Conservation (phyloP, 2,797 vertebrate species). For the Mus caroli region DNA sequence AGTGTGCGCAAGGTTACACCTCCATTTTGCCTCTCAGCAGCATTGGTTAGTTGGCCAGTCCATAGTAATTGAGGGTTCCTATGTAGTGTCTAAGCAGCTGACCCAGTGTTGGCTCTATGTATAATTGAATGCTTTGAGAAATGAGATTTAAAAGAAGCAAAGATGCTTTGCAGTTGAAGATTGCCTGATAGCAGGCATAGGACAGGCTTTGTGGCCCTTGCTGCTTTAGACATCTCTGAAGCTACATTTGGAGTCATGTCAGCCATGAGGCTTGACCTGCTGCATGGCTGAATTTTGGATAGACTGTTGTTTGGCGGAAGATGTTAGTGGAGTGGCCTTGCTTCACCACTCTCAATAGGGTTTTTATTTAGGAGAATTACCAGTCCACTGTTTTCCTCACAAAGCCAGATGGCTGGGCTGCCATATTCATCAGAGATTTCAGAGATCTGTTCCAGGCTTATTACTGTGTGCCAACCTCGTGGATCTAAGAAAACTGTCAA, state of each 20-base stretch:
- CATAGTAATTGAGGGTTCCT: neutral
- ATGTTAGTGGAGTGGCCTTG: neutral
- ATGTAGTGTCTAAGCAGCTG: neutral
- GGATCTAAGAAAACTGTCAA: constrained; percentile 31
- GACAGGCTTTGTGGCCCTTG: neutral
- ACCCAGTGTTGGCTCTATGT: neutral
- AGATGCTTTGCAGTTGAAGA: constrained; percentile 50
- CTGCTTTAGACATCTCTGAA: neutral
- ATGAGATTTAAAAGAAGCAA: constrained; percentile 72
- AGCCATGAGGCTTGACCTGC: neutral
- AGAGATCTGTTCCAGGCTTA: constrained; percentile 45
- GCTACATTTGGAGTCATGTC: neutral
- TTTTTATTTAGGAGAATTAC: constrained; percentile 60
- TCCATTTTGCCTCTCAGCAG: neutral
- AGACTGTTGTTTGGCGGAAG: neutral
- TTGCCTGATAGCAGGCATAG: constrained; percentile 2
- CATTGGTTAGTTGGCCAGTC: neutral
- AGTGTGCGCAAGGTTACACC: neutral
- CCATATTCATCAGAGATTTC: constrained; percentile 29
- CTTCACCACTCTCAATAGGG: neutral
- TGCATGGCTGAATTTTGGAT: neutral
- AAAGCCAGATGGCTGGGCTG: constrained; percentile 61
- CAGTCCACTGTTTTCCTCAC: constrained; percentile 47
- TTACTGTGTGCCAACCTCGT: constrained; percentile 43
- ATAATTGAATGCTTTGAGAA: constrained; percentile 57